Conservation (phyloP, 2,113 vertebrate species). For the Hyaena hyaena region DNA sequence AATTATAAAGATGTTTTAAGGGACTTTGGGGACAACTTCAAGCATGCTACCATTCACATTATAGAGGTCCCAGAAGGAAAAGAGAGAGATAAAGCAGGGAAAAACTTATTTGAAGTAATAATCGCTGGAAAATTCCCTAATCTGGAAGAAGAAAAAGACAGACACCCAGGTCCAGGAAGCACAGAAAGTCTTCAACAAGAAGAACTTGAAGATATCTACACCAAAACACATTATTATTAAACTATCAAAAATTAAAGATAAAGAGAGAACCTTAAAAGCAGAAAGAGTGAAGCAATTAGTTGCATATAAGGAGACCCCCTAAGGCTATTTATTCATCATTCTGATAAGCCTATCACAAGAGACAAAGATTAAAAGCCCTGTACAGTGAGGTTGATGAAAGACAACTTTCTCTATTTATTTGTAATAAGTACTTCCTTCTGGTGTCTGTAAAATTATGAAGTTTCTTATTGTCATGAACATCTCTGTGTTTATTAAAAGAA, state of each 20-base stretch:
- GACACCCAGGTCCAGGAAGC: not conserved
- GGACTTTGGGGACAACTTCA: not conserved
- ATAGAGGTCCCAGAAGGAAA: not conserved
- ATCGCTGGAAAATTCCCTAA: not conserved
- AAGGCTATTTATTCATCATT: not conserved
- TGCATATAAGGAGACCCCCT: not conserved
- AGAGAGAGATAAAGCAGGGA: not conserved
- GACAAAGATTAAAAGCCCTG: not conserved
- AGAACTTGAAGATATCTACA: not conserved
- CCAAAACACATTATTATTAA: not conserved
- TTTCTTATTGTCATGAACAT: not conserved
- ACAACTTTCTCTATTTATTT: not conserved
- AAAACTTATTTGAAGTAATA: not conserved
- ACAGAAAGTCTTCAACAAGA: not conserved
- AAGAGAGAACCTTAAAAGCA: not conserved
- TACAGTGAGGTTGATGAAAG: not conserved
- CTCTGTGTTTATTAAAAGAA: constrained; percentile 5
- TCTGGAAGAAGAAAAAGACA: not conserved
- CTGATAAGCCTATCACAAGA: not conserved
- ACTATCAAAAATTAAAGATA: not conserved
- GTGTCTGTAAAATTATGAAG: not conserved
- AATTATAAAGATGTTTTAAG: not conserved
- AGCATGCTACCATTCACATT: not conserved
- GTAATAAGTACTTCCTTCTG: not conserved
- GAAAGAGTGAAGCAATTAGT: not conserved